phyloP scores from a whole-genome alignment of 1,140 invertebrate species.

The Drosophila kanapiae region DNA sequence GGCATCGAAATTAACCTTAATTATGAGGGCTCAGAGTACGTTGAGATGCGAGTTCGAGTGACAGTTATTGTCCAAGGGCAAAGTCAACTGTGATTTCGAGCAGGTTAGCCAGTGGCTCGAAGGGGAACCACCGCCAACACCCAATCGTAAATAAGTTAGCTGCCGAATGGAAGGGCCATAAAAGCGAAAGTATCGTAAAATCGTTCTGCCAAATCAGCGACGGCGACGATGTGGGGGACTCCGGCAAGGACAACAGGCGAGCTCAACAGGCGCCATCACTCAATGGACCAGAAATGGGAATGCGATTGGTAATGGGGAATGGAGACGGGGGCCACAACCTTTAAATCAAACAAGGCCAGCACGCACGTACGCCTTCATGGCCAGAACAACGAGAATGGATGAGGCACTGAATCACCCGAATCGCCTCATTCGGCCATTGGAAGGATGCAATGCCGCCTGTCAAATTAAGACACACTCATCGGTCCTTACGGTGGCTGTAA shows the following conservation, averaged over 20 bases:
- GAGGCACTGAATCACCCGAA: conserved; percentile 48
- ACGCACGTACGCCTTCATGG: conserved; percentile 46
- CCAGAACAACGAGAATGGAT: conserved; percentile 28
- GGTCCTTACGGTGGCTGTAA: conserved; percentile 7
- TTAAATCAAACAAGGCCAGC: conserved; percentile 45
- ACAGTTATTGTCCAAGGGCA: conserved; percentile 27
- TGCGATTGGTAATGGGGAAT: background rate
- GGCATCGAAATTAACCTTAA: conserved; percentile 56
- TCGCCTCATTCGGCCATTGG: conserved; percentile 24
- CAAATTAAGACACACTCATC: conserved; percentile 34
- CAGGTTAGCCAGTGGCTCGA: background rate
- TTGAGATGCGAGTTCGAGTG: conserved; percentile 30
- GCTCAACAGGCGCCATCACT: conserved; percentile 49
- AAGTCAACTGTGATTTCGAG: conserved; percentile 27
- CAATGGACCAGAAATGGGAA: conserved; percentile 26
- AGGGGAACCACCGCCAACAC: background rate
- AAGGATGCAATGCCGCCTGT: conserved; percentile 25
- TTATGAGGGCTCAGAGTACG: conserved; percentile 43
- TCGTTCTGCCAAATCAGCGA: conserved; percentile 37
- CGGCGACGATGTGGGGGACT: conserved; percentile 4
- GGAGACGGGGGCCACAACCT: conserved; percentile 14
- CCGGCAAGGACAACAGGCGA: conserved; percentile 19
- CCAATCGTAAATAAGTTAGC: conserved; percentile 51
- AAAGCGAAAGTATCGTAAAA: conserved; percentile 52
- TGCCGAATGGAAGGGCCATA: conserved; percentile 35